These are phyloP conservation scores for Andinoacara biseriatus DNA, from an alignment of 2,113 vertebrate species.

Conservation along the genomic window DNA sequence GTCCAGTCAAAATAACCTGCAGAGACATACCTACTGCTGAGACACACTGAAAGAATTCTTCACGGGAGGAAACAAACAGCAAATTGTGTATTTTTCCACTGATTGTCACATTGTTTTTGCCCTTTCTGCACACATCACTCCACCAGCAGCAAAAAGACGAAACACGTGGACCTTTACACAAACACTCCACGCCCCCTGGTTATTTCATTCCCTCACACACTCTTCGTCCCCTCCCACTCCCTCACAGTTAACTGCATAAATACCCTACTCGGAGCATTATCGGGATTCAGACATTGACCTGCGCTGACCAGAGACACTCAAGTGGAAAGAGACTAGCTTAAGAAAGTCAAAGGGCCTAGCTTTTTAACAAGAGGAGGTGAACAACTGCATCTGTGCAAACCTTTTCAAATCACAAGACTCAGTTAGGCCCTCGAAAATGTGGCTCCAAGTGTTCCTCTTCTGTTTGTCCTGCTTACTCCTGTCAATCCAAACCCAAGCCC, in stretches of 20 bases:
- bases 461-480: slow-evolving; percentile 44
- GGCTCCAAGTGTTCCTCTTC: slow-evolving; percentile 42
- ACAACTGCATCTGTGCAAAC: background rate
- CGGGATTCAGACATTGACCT: slow-evolving; percentile 51
- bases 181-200: slow-evolving; percentile 24
- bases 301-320: slow-evolving; percentile 21
- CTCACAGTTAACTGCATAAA: slow-evolving; percentile 67
- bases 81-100: slow-evolving; percentile 38
- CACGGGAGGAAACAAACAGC: slow-evolving; percentile 43
- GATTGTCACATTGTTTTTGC: slow-evolving; percentile 29
- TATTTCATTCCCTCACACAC: slow-evolving; percentile 43
- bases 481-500: slow-evolving; percentile 20
- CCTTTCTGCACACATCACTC: background rate
- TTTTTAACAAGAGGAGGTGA: background rate
- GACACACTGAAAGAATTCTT: slow-evolving; percentile 26
- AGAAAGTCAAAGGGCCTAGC: background rate
- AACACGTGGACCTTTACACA: slow-evolving; percentile 38
- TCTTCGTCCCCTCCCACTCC: slow-evolving; percentile 62
- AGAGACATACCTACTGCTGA: slow-evolving; percentile 38
- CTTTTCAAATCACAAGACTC: background rate
- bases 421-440: slow-evolving; percentile 48
- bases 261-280: slow-evolving; percentile 45
- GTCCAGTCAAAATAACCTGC: slow-evolving; percentile 67
- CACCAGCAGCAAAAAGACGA: slow-evolving; percentile 18
- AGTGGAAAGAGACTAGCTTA: slow-evolving; percentile 1